phyloP scores from a whole-genome alignment of 1,140 invertebrate species.

The Macrotrachela quadricornifera region DNA sequence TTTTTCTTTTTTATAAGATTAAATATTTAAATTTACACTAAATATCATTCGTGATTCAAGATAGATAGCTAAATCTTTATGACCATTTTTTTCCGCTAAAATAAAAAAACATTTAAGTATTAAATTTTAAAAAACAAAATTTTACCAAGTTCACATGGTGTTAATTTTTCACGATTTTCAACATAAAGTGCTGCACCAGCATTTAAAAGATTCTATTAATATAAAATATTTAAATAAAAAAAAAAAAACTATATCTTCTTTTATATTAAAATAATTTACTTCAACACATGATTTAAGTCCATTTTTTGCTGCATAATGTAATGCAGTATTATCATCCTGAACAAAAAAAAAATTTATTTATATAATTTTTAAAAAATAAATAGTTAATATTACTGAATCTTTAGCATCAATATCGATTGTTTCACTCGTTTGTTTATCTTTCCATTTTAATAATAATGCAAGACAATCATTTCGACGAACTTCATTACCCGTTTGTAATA shows the following conservation, averaged over 20 bases:
- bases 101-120: no score
- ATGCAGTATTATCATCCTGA: slow-evolving; percentile 43
- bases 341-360: slow-evolving; percentile 12
- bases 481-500: slow-evolving; percentile 47
- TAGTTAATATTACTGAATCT: slow-evolving; percentile 31
- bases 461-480: slow-evolving; percentile 39
- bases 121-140: no score
- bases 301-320: slow-evolving; percentile 43
- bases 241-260: no score
- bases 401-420: slow-evolving; percentile 38
- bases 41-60: slow-evolving; percentile 49
- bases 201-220: slow-evolving; percentile 34
- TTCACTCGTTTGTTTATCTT: slow-evolving; percentile 30
- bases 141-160: slow-evolving; percentile 36
- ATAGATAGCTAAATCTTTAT: slow-evolving; percentile 41
- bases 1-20: neutral
- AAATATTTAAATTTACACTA: slow-evolving; percentile 32
- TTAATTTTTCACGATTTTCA: slow-evolving; percentile 41
- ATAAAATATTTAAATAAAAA: no score
- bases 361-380: neutral
- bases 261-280: no score
- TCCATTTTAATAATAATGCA: slow-evolving; percentile 42
- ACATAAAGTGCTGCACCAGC: slow-evolving; percentile 40
- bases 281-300: slow-evolving; percentile 43
- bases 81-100: slow-evolving; percentile 37